Conservation (phyloP, 2,113 vertebrate genomes). For the Pterocles orientalis region DNA sequence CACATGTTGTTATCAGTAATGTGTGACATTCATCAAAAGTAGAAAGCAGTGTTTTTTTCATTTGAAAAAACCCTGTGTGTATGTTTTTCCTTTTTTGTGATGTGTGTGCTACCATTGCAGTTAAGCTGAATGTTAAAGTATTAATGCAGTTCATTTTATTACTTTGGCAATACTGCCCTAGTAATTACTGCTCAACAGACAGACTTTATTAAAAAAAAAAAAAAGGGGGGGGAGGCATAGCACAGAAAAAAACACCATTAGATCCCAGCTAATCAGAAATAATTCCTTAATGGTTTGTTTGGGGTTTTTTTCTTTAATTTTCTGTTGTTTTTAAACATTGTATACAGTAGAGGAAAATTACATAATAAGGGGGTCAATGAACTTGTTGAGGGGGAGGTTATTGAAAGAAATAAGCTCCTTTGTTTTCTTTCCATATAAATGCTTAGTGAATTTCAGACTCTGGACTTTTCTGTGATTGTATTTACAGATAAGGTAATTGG, state of each 20-base stretch:
- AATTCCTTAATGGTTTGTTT: not conserved
- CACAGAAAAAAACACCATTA: not conserved
- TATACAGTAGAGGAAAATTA: not conserved
- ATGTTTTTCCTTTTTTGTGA: not conserved
- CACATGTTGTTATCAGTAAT: slow-evolving; percentile 40
- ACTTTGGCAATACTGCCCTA: not conserved
- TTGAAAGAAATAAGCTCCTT: not conserved
- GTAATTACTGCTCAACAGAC: not conserved
- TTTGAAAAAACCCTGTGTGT: not conserved
- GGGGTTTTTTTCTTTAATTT: not conserved
- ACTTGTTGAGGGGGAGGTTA: not conserved
- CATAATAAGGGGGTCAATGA: not conserved
- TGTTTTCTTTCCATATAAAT: not conserved
- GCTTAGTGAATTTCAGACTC: not conserved
- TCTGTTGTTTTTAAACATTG: not conserved
- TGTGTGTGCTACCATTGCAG: not conserved
- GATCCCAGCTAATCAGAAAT: not conserved
- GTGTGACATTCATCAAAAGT: slow-evolving; percentile 40
- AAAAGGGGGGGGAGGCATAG: not conserved
- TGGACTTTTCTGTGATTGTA: not conserved
- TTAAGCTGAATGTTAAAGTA: not conserved
- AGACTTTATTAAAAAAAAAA: not conserved
- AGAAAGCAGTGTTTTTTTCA: not conserved
- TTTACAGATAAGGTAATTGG: not conserved
- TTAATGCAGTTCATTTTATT: not conserved